Evolutionary conservation across 1,140 invertebrate genomes (phyloP), one percentile per base, ranked within the genome.

Genomic region (Drosophila littoralis): DNA sequence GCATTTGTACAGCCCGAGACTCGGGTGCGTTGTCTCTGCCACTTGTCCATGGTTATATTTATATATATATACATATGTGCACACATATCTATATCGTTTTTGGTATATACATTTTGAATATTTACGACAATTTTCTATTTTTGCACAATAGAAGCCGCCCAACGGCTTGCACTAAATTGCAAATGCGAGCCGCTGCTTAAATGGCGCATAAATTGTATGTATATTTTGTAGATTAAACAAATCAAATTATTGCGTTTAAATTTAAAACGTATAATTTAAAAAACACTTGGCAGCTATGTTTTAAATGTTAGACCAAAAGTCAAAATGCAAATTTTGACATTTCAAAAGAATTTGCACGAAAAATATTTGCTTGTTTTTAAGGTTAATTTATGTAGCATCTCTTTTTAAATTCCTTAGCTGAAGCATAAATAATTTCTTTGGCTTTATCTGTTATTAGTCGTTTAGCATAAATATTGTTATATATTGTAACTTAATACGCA

Each of bases 401-500:
- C 3, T 28, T 28, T 4, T 28, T 4, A 28, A 28, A 28, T 28
- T 28, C 22, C 4, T 28, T 28, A 4, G 3, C 4, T 28, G 22
- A 0, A 5, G 22, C 22, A 28, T 28, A 28, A 5, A 28, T 5
- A 28, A 28, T 28, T 28, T 28, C 22, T 5, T 28, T 28, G 22
- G 22, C 3, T 28, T 28, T 28, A 0, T 28, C 5, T 28, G 22
- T 28, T 28, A 28, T 5, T 5, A 28, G 22, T 28, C 5, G 6
- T 13, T 42, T 42, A 7, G 6, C 10, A 51, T 33, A 33, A 33
- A 15, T 32, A 15, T 45, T 15, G 1, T 12, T 15, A 46, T 10
- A 6, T 33, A 58, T 1, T 22, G 17, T 15, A 33, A 43, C n/a
- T 42, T 13, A 28, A 64, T 33, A 85, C 93, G 92, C 92, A 96